A percentile compares a stretch with the other conserved stretches of the same genome.
Conservation (phyloP, 2,113 vertebrate species). For the Cyprinodon brontotheroides region DNA sequence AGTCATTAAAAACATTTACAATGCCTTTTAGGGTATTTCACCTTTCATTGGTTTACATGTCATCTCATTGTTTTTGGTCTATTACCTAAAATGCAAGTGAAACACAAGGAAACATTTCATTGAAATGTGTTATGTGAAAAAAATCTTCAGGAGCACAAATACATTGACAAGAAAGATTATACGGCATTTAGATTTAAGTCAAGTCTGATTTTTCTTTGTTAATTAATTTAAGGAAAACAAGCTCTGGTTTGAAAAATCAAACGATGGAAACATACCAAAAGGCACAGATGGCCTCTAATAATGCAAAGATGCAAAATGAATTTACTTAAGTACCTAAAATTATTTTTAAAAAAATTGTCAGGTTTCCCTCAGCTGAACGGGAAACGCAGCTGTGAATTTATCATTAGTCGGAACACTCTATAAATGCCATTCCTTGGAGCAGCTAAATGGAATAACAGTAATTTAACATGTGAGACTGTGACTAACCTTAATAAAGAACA, state of each 20-base stretch:
- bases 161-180: neutral
- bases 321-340: neutral
- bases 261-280: neutral
- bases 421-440: slow-evolving; percentile 2
- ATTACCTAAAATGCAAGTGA: neutral
- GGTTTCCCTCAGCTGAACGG: neutral
- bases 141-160: neutral
- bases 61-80: neutral
- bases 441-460: neutral
- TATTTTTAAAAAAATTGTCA: neutral
- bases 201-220: neutral
- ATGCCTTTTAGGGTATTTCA: no score
- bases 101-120: neutral
- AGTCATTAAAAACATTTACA: no score
- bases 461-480: neutral
- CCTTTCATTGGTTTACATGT: no score
- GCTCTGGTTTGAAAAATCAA: neutral
- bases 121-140: neutral
- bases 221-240: neutral
- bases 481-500: neutral
- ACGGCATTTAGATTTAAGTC: neutral
- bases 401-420: neutral
- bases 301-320: neutral
- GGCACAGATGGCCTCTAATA: neutral
- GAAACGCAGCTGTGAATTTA: neutral